Conservation (phyloP, 35 echinoderm and acorn worm species). For the Stichopus chloronotus region DNA sequence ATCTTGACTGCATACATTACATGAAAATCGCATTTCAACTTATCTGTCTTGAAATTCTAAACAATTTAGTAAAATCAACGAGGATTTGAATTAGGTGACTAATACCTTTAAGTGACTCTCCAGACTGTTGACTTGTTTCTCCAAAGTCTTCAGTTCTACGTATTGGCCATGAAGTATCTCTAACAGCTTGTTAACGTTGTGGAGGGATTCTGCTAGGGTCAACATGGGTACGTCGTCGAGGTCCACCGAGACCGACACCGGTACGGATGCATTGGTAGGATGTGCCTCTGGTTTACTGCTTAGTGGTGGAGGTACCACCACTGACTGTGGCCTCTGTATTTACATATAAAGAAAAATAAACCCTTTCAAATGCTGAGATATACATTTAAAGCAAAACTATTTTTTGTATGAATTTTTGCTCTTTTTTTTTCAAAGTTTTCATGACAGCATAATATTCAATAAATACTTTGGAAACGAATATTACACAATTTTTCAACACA, state of each 20-base stretch:
- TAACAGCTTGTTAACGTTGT: constrained; percentile 76
- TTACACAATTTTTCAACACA: too few relatives aligned
- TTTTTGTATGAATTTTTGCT: not conserved
- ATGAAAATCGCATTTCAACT: too few relatives aligned
- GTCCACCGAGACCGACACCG: constrained; percentile 58
- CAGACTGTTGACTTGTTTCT: constrained; percentile 75
- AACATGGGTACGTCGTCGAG: constrained; percentile 75
- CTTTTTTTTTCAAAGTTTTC: not conserved
- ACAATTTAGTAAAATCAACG: not conserved
- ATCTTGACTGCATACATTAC: not conserved
- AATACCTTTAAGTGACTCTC: constrained; percentile 81
- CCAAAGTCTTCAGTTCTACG: constrained; percentile 72
- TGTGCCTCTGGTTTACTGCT: constrained; percentile 1
- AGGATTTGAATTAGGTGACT: not conserved
- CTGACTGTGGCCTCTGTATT: constrained; percentile 39
- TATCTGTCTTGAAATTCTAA: too few relatives aligned
- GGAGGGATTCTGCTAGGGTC: constrained; percentile 86
- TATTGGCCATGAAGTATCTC: constrained; percentile 89
- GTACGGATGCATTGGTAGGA: constrained; percentile 12
- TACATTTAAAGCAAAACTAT: not conserved
- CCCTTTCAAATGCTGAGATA: not conserved
- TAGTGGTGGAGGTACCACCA: constrained; percentile 40
- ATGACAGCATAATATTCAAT: too few relatives aligned
- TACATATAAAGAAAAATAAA: too few relatives aligned
- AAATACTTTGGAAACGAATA: too few relatives aligned